Percentiles rank a stretch among this genome's conserved stretches.
phyloP scores from a whole-genome alignment of 2,797 vertebrate species.

The Siniperca scherzeri region DNA sequence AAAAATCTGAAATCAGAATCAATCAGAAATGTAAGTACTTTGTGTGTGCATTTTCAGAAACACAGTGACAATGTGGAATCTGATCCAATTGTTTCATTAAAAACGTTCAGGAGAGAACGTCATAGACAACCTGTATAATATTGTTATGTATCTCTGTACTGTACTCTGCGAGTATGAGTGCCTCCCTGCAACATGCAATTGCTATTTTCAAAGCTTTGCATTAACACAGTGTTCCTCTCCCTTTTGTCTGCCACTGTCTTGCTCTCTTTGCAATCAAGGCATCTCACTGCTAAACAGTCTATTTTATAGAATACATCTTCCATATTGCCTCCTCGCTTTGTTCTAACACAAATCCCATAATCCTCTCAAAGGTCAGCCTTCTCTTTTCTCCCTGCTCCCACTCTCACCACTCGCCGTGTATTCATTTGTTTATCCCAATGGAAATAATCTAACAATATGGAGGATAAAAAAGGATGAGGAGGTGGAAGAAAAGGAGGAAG shows the following conservation, averaged over 20 bases:
- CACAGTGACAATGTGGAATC: background rate
- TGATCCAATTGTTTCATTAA: conserved; percentile 8
- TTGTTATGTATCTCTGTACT: conserved; percentile 14
- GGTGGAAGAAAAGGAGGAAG: conserved; percentile 46
- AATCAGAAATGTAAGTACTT: background rate
- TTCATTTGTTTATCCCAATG: conserved; percentile 54
- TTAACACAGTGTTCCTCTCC: conserved; percentile 37
- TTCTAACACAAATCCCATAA: conserved; percentile 80
- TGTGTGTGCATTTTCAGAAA: background rate
- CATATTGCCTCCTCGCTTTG: conserved; percentile 73
- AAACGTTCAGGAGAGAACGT: background rate
- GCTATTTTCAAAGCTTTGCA: conserved; percentile 32
- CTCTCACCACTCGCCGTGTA: conserved; percentile 49
- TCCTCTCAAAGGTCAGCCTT: conserved; percentile 78
- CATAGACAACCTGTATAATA: background rate
- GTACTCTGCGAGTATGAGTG: conserved; percentile 5
- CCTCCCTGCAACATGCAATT: background rate
- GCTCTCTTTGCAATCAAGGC: conserved; percentile 38
- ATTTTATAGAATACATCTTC: conserved; percentile 68
- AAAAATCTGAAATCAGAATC: background rate
- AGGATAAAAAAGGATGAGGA: conserved; percentile 55
- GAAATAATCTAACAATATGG: conserved; percentile 67
- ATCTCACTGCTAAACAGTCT: conserved; percentile 61
- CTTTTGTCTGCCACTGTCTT: conserved; percentile 38
- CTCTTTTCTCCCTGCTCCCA: conserved; percentile 40